These are phyloP conservation scores for Dastarcus helophoroides DNA, from an alignment of 2,888 invertebrate species.

Conservation along the genomic window DNA sequence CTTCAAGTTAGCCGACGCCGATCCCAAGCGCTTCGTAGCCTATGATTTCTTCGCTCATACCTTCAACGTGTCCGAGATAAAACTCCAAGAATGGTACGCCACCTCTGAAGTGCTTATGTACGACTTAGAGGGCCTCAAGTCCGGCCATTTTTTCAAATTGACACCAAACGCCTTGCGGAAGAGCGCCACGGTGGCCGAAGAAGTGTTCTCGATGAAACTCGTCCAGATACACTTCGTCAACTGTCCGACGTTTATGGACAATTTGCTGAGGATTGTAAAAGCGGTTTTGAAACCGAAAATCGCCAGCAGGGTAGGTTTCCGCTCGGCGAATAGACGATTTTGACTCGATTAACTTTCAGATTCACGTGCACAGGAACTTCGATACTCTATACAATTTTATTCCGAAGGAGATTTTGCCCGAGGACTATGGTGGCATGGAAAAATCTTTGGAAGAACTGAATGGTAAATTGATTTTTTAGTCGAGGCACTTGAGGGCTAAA, in stretches of 20 bases:
- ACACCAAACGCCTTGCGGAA: slow-evolving; percentile 38
- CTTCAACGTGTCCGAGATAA: slow-evolving; percentile 38
- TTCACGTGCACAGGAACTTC: slow-evolving; percentile 15
- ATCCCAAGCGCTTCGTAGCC: slow-evolving; percentile 29
- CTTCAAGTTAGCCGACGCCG: slow-evolving; percentile 31
- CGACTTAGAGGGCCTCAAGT: slow-evolving; percentile 33
- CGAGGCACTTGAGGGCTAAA: no score
- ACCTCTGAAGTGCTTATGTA: slow-evolving; percentile 38
- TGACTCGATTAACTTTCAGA: slow-evolving; percentile 1
- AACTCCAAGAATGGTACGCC: slow-evolving; percentile 37
- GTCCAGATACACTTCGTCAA: slow-evolving; percentile 39
- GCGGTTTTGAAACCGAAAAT: slow-evolving; percentile 37
- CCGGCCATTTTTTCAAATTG: slow-evolving; percentile 36
- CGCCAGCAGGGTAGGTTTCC: slow-evolving; percentile 30
- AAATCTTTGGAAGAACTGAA: slow-evolving; percentile 46
- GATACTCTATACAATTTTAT: slow-evolving; percentile 15
- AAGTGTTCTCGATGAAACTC: slow-evolving; percentile 37
- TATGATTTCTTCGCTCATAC: slow-evolving; percentile 34
- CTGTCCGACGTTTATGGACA: slow-evolving; percentile 29
- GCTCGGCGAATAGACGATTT: slow-evolving; percentile 1
- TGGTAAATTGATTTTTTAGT: slow-evolving; percentile 32
- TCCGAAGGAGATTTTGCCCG: slow-evolving; percentile 19
- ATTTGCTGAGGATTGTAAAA: slow-evolving; percentile 32
- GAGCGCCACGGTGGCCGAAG: slow-evolving; percentile 35
- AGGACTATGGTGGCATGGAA: slow-evolving; percentile 22